Evolutionary conservation across 2,888 invertebrate genomes (phyloP).

Genomic region (Platerodrilus igneus): DNA sequence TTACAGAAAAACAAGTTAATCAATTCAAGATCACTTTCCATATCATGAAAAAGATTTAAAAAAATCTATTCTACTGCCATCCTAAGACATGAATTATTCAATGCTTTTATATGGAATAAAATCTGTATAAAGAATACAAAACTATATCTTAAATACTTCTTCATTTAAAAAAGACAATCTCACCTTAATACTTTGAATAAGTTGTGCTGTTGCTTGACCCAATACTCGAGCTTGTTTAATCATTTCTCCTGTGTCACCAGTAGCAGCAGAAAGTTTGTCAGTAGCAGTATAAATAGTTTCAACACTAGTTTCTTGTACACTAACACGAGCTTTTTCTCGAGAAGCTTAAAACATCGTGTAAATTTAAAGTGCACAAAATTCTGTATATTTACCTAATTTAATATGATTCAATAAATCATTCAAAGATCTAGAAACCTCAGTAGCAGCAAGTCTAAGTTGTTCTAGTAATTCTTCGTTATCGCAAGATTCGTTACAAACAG

Average conservation of each 20-base stretch:
- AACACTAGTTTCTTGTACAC: constrained; percentile 73
- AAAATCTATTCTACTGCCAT: too few species aligned
- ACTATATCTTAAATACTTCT: neutral
- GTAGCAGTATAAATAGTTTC: constrained; percentile 88
- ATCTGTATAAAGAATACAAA: neutral
- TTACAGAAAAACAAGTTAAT: too few species aligned
- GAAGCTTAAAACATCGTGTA: constrained; percentile 48
- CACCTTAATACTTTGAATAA: constrained; percentile 87
- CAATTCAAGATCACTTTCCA: too few species aligned
- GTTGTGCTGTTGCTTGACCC: constrained; percentile 89
- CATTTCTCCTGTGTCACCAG: constrained; percentile 91
- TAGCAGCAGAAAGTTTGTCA: constrained; percentile 78
- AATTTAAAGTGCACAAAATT: too few species aligned
- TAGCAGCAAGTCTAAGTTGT: constrained; percentile 78
- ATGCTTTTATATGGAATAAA: too few species aligned
- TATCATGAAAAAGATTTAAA: too few species aligned
- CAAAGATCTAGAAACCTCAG: constrained; percentile 81
- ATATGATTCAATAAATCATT: constrained; percentile 89
- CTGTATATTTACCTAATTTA: constrained; percentile 52
- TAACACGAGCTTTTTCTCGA: constrained; percentile 59
- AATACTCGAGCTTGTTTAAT: constrained; percentile 85
- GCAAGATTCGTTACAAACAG: constrained; percentile 70
- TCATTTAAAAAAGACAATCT: neutral
- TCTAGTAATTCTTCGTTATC: constrained; percentile 65
- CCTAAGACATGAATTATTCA: too few species aligned